Conservation (phyloP, 2,797 vertebrate species). For the Decapterus maruadsi region DNA sequence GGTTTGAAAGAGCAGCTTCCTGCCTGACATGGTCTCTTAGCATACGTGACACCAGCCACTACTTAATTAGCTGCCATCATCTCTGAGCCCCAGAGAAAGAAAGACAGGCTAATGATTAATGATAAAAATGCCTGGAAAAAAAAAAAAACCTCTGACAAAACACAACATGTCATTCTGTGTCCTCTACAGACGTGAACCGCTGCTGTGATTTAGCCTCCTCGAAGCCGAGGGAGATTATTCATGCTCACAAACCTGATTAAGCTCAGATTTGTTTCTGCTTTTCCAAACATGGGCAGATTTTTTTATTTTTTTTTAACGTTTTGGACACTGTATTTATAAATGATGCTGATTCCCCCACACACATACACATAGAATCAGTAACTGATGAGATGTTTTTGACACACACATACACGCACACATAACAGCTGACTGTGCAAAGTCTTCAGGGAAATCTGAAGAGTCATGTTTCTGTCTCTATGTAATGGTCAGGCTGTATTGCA, state of each 20-base stretch:
- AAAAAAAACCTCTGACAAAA: conserved; percentile 69
- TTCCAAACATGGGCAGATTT: conserved; percentile 34
- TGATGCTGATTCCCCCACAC: neutral
- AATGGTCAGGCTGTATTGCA: conserved; percentile 76
- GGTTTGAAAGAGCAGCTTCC: conserved; percentile 65
- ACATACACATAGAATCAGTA: conserved; percentile 29
- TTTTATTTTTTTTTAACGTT: neutral
- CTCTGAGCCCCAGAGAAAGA: conserved; percentile 75
- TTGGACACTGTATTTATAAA: conserved; percentile 20
- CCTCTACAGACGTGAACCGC: conserved; percentile 60
- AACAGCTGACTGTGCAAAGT: conserved; percentile 59
- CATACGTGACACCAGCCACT: conserved; percentile 81
- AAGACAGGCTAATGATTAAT: conserved; percentile 84
- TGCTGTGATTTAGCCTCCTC: conserved; percentile 60
- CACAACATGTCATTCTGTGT: conserved; percentile 75
- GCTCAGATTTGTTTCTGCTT: conserved; percentile 47
- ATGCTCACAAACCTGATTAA: conserved; percentile 59
- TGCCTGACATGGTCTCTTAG: conserved; percentile 70
- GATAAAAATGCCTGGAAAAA: conserved; percentile 73
- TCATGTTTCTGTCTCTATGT: conserved; percentile 80
- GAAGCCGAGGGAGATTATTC: conserved; percentile 49
- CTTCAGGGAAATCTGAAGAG: conserved; percentile 78
- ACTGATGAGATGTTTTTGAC: conserved; percentile 61
- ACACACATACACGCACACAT: conserved; percentile 39
- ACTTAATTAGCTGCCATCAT: conserved; percentile 86